These are phyloP conservation scores for Centroberyx gerrardi DNA, from an alignment of 2,797 vertebrate genomes.

Conservation along the genomic window DNA sequence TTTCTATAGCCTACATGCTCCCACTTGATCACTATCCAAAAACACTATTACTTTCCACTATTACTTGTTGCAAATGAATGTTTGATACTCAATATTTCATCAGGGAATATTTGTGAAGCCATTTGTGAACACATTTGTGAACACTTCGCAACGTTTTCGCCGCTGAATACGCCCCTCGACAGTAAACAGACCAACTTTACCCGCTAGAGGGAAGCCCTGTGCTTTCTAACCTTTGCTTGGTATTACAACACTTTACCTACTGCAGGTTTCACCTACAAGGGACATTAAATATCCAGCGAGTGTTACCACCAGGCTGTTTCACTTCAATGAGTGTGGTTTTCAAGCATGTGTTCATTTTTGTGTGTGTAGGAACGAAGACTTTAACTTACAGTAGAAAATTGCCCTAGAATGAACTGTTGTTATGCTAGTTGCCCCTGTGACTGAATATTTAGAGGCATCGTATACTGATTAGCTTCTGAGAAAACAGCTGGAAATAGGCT, in stretches of 20 bases:
- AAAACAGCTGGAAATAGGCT: neutral
- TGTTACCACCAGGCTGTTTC: neutral
- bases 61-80: too few species aligned
- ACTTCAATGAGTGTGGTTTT: neutral
- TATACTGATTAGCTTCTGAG: too few species aligned
- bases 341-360: neutral
- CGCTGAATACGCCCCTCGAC: neutral
- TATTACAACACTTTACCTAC: neutral
- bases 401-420: too few species aligned
- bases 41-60: too few species aligned
- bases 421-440: too few species aligned
- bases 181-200: neutral
- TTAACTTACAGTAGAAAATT: too few species aligned
- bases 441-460: too few species aligned
- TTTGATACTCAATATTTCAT: too few species aligned
- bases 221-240: constrained; percentile 1
- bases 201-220: constrained; percentile 63
- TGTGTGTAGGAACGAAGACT: too few species aligned
- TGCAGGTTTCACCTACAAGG: neutral
- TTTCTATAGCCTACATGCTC: too few species aligned
- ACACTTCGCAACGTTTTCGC: neutral
- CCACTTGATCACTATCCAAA: too few species aligned
- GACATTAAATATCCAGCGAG: neutral
- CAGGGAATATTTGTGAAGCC: neutral
- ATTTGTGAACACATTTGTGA: too few species aligned